Conservation (phyloP, 1,140 invertebrate species). For the Neuroterus valhalla region DNA sequence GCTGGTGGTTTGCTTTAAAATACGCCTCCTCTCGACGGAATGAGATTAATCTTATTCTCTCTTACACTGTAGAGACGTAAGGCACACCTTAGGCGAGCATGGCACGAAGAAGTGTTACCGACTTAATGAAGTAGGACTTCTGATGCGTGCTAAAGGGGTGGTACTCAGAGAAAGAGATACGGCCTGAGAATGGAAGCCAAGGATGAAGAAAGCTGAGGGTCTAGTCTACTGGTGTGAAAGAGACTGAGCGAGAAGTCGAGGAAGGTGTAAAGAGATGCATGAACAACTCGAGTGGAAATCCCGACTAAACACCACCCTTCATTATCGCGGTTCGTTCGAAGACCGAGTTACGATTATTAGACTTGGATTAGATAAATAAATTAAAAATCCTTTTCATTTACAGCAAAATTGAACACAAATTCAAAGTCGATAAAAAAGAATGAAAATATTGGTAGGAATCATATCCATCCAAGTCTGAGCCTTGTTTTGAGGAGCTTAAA, state of each 20-base stretch:
- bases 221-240: constrained; percentile 33
- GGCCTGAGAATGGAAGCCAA: constrained; percentile 42
- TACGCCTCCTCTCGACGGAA: constrained; percentile 70
- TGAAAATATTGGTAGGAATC: too few relatives aligned
- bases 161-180: constrained; percentile 44
- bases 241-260: constrained; percentile 47
- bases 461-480: too few relatives aligned
- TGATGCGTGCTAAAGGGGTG: constrained; percentile 66
- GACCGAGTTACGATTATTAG: constrained; percentile 6
- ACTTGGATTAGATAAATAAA: background rate
- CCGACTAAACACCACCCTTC: constrained; percentile 65
- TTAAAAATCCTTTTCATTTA: background rate
- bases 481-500: background rate
- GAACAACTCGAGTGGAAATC: constrained; percentile 55
- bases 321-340: constrained; percentile 61
- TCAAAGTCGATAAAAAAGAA: too few relatives aligned
- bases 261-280: constrained; percentile 48
- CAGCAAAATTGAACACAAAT: too few relatives aligned
- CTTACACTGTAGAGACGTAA: constrained; percentile 48
- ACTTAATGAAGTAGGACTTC: constrained; percentile 75
- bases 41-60: constrained; percentile 75
- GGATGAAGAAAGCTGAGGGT: constrained; percentile 30
- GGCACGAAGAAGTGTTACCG: constrained; percentile 71
- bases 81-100: constrained; percentile 51
- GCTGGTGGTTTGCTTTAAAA: constrained; percentile 70